Base-by-base conservation (phyloP, 2,888 invertebrate species). In the Cotesia congregata region DNA sequence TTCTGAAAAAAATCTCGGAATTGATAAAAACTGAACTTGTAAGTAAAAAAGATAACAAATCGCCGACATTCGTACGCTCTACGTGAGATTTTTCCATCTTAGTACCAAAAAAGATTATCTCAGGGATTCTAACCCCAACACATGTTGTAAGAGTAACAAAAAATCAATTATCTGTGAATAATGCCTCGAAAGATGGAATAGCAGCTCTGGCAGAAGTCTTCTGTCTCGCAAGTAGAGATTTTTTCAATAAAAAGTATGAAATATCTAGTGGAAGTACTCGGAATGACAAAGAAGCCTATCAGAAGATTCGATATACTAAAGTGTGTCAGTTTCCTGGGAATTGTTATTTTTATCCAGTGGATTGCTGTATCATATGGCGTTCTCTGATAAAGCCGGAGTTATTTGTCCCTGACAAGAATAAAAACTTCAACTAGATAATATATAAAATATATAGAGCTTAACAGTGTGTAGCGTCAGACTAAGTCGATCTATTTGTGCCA, bases 401-500 rank as follows among this genome's bases (percentile, higher is more conserved):
- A 50, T 50, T 50, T 50, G 50, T 50, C 12, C 50, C 12, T 50
- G 50, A 50, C 50, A 50, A 50, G 50, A 12, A 50, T 50, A 50
- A 50, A 50, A 67, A 38, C 7, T 67, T 20, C 30, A 0, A n/a
- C 30, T 17, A 15, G 5, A 67, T 17, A 17, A 12, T 7, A 64
- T 64, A 64, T 17, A 20, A 64, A 17, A 64, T 64, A 17, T 17
- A 30, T 30, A 30, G 30, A 30, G 30, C 30, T 30, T 30, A 50
- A 7, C 12, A 50, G 50, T 17, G 41, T 50, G 61, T 61, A 61
- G 9, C 15, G 38, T 62, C 40, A 65, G 65, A 20, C 12, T 12
- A 7, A 15, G 62, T 39, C 62, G 17, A 72, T 72, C 40, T 61
- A 62, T 72, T 39, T n/a, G 39, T 72, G 62, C 62, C 72, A 64